phyloP scores from a whole-genome alignment of 2,888 invertebrate genomes.

The Sarcophaga subvicina region DNA sequence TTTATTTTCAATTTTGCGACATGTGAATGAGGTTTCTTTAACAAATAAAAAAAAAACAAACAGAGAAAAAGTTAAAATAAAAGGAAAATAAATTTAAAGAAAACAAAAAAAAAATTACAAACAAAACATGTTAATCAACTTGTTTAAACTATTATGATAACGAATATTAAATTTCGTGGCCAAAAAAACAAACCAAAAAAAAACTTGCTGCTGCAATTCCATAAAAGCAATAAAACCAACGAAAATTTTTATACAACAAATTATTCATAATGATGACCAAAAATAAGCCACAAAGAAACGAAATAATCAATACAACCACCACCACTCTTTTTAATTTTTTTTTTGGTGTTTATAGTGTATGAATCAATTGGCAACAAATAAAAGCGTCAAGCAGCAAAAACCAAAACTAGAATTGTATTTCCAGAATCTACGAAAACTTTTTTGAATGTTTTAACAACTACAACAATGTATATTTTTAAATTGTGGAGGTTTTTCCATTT shows the following conservation, averaged over 20 bases:
- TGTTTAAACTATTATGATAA: conserved; percentile 17
- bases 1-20: conserved; percentile 50
- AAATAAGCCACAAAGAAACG: neutral
- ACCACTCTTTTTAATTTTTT: too few relatives aligned
- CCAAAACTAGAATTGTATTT: conserved; percentile 28
- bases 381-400: neutral
- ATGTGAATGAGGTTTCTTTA: conserved; percentile 20
- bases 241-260: conserved; percentile 23
- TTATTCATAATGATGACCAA: conserved; percentile 50
- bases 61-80: conserved; percentile 1
- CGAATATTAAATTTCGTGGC: conserved; percentile 23
- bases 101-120: neutral
- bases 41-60: conserved; percentile 1
- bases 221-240: neutral
- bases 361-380: conserved; percentile 23
- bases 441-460: neutral
- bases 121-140: conserved; percentile 51
- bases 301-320: neutral
- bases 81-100: neutral
- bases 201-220: neutral
- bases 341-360: neutral
- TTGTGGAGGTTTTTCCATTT: conserved; percentile 20
- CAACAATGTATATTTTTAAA: neutral
- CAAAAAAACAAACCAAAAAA: conserved; percentile 21
- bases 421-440: conserved; percentile 17